Conservation (phyloP, 2,113 vertebrate species). For the Columbina picui region DNA sequence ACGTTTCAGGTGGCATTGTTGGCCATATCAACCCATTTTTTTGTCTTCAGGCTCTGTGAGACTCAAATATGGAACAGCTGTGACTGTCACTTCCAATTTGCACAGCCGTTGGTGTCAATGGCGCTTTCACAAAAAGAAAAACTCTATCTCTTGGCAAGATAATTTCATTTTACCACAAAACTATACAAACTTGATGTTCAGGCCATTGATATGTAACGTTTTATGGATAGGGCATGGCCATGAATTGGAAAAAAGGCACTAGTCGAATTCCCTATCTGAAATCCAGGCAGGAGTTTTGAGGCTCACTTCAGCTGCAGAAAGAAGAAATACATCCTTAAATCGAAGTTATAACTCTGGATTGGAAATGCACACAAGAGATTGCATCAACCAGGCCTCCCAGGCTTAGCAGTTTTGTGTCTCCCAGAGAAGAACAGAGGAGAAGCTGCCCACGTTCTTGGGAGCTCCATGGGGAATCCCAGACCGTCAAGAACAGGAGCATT, state of each 20-base stretch:
- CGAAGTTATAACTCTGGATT: background rate
- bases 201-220: background rate
- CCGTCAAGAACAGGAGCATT: background rate
- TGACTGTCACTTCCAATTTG: slow-evolving; percentile 40
- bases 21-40: background rate
- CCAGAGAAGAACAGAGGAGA: background rate
- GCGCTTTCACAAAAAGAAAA: slow-evolving; percentile 3
- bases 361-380: background rate
- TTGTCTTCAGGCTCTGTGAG: background rate
- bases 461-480: background rate
- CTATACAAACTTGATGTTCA: background rate
- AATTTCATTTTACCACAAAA: slow-evolving; percentile 27
- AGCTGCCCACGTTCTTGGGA: fast-evolving
- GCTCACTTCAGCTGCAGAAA: background rate
- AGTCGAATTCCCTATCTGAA: slow-evolving; percentile 13
- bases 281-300: background rate
- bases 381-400: background rate
- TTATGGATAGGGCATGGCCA: background rate
- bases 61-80: slow-evolving; percentile 11
- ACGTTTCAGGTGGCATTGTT: background rate
- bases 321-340: background rate
- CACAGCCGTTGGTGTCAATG: slow-evolving; percentile 23
- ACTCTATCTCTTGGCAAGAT: background rate
- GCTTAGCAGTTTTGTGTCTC: background rate
- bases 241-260: background rate